These are phyloP conservation scores for Leiothrix lutea DNA, from an alignment of 2,113 vertebrate species.

Conservation along the genomic window DNA sequence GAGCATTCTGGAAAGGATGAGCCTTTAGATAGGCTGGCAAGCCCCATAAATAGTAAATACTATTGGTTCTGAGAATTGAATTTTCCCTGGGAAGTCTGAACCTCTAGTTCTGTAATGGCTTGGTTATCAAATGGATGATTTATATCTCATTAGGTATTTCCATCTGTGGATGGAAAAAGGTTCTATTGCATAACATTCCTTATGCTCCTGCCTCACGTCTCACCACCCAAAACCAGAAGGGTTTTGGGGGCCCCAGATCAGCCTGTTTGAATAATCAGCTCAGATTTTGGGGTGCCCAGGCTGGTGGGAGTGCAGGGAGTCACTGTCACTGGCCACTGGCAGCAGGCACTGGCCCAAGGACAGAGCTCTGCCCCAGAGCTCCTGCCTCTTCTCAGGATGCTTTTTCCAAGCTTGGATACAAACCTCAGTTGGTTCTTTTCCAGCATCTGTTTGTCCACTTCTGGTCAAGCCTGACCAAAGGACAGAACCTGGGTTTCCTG, in stretches of 20 bases:
- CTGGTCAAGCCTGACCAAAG: not conserved
- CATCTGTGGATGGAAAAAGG: constrained; percentile 3
- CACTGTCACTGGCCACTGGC: not conserved
- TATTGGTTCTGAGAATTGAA: not conserved
- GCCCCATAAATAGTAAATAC: not conserved
- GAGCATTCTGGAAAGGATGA: not conserved
- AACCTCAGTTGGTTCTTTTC: not conserved
- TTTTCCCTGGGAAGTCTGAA: constrained; percentile 34
- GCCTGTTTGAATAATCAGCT: not conserved
- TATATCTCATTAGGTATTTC: constrained; percentile 34
- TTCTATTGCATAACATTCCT: not conserved
- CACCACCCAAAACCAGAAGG: not conserved
- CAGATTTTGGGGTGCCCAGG: not conserved
- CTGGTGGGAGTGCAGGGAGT: not conserved
- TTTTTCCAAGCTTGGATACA: not conserved
- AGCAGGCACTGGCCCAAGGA: not conserved
- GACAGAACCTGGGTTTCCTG: not conserved
- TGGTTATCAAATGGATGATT: constrained; percentile 35
- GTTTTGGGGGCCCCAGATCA: not conserved
- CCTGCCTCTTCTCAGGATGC: not conserved
- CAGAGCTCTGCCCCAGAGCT: not conserved
- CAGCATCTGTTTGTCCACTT: not conserved
- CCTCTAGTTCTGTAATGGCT: not conserved
- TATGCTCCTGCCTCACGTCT: not conserved
- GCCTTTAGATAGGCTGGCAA: constrained; percentile 8